These are phyloP conservation scores for Xestia ashworthii DNA, from an alignment of 2,888 invertebrate genomes.

Conservation along the genomic window DNA sequence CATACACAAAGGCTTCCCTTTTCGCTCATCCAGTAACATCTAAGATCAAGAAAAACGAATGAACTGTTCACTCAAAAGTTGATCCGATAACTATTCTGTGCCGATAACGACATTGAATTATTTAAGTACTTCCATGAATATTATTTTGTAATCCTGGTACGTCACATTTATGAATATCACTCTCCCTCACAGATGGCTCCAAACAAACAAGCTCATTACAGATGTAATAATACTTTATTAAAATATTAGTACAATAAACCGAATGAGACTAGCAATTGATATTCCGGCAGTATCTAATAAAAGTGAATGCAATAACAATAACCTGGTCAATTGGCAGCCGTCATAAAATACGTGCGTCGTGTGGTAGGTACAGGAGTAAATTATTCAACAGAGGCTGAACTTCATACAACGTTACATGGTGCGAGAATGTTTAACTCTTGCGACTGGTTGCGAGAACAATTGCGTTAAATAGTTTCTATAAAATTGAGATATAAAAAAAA, in stretches of 20 bases:
- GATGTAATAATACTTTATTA: slow-evolving; percentile 22
- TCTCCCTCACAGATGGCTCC: background rate
- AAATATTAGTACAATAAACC: slow-evolving; percentile 25
- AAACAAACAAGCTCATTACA: slow-evolving; percentile 37
- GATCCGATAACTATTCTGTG: too few species aligned
- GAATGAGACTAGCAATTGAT: slow-evolving; percentile 32
- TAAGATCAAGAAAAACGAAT: background rate
- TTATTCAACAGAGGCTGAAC: slow-evolving; percentile 26
- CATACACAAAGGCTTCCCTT: too few species aligned
- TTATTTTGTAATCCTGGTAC: background rate
- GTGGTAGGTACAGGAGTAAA: slow-evolving; percentile 10
- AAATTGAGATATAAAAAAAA: background rate
- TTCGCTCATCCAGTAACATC: background rate
- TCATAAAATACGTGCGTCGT: slow-evolving; percentile 54
- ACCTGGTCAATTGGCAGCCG: slow-evolving; percentile 51
- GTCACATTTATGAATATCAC: background rate
- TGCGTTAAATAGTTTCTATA: background rate
- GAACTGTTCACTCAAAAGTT: background rate
- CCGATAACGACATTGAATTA: too few species aligned
- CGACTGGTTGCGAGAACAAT: background rate
- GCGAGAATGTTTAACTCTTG: background rate
- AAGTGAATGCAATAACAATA: slow-evolving; percentile 41
- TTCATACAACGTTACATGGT: background rate
- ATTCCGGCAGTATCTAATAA: slow-evolving; percentile 45
- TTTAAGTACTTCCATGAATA: background rate